Percentiles rank a stretch among this genome's conserved stretches.
Evolutionary conservation across 2,113 vertebrate species (phyloP).

Genomic region (Tachysurus fulvidraco): DNA sequence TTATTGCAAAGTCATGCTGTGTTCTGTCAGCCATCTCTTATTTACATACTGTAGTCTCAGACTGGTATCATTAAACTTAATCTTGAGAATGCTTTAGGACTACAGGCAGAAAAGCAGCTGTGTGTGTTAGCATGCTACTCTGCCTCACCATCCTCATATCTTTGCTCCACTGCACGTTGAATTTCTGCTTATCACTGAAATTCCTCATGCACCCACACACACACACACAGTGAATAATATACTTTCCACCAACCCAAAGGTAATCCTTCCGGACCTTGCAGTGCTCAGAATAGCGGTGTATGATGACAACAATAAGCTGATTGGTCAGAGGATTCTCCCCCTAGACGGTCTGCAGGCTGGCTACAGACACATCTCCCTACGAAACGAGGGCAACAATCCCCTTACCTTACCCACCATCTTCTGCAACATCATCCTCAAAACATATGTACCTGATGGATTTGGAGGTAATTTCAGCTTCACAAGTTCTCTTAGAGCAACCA

Average conservation of each 20-base stretch:
- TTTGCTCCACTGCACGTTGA: conserved; percentile 37
- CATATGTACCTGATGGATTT: conserved; percentile 97
- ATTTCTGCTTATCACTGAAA: conserved; percentile 40
- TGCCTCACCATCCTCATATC: conserved; percentile 20
- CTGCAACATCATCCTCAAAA: conserved; percentile 99
- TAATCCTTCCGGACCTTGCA: conserved; percentile 95
- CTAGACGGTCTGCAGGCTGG: conserved; percentile 96
- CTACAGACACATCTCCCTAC: conserved; percentile 95
- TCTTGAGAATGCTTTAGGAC: neutral
- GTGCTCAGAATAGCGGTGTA: conserved; percentile 96
- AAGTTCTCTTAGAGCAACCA: neutral
- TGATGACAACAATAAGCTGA: conserved; percentile 94
- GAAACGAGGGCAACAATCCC: conserved; percentile 97
- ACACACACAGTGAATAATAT: conserved; percentile 16
- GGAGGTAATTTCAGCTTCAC: conserved; percentile 77
- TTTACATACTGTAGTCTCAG: conserved; percentile 12
- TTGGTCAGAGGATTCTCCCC: conserved; percentile 94
- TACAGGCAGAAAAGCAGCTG: neutral
- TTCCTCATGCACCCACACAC: neutral
- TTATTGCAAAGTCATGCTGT: neutral
- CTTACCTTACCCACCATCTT: conserved; percentile 94
- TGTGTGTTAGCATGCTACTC: conserved; percentile 24
- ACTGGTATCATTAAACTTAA: conserved; percentile 23
- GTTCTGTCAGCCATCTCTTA: neutral
- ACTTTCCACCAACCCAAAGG: conserved; percentile 70